Conservation (phyloP, 2,888 invertebrate genomes). For the Melipona beecheii region DNA sequence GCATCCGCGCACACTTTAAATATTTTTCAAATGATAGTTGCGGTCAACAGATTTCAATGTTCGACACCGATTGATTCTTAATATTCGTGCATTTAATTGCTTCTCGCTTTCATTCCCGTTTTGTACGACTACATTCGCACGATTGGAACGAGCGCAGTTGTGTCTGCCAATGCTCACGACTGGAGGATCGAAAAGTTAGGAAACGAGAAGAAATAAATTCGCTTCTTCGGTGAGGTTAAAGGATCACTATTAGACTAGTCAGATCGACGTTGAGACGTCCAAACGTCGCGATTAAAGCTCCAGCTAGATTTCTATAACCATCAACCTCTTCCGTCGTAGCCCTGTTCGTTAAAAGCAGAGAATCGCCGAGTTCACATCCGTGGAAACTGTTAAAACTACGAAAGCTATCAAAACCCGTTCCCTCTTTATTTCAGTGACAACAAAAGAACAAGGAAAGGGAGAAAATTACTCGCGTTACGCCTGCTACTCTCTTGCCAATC, state of each 20-base stretch:
- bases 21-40: neutral
- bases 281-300: constrained; percentile 32
- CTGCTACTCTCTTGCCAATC: neutral
- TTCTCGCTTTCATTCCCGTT: neutral
- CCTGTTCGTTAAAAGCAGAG: constrained; percentile 45
- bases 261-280: constrained; percentile 21
- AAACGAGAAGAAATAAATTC: constrained; percentile 5
- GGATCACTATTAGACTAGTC: neutral
- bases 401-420: constrained; percentile 15
- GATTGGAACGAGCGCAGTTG: neutral
- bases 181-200: neutral
- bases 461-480: constrained; percentile 16
- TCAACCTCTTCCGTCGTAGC: constrained; percentile 30
- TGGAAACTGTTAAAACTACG: constrained; percentile 1
- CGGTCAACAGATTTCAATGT: neutral
- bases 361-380: constrained; percentile 24
- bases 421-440: neutral
- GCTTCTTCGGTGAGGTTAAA: neutral
- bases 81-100: neutral
- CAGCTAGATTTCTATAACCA: constrained; percentile 30
- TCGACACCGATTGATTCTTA: neutral
- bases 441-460: neutral
- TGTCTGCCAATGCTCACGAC: neutral
- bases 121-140: too few relatives aligned
- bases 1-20: neutral